Base-by-base conservation (phyloP, 2,113 vertebrate species). In the Datnioides undecimradiatus region DNA sequence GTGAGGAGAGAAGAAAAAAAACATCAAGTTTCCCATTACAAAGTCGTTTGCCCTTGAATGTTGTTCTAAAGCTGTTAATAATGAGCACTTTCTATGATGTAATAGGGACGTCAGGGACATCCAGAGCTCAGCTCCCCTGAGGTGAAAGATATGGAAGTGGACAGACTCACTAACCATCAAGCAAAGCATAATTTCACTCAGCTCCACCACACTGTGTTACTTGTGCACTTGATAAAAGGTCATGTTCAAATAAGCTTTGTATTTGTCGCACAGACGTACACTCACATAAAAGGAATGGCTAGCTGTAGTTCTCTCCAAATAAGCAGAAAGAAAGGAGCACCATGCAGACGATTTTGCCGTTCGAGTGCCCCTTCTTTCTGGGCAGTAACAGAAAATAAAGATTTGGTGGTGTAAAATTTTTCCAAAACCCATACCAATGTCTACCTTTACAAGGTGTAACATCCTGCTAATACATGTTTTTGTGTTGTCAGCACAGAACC, bases 51-150 rank as follows among this genome's bases (percentile, higher is more conserved):
- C 69, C 78, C 81, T 82, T 81, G 79, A 92, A 92, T 90, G 87
- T 91, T 93, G 82, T 92, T 92, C 75, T 82, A 86, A 90, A 83
- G 75, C 83, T 80, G 73, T 87, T 92, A 91, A 90, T 90, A 93
- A 90, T 73, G 76, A 78, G 69, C 79, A 72, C 67, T 85, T 90
- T 92, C 90, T 86, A 87, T 92, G 91, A 92, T 91, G 88, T 90
- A 88, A 90, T 77, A 74, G 70, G 55, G 82, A 90, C 60, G 29
- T 80, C 74, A 73, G 67, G 85, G 80, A 89, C 76, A 73, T 70
- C 70, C 57, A 59, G 58, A 46, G 88, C 79, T 76, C 71, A 69
- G 85, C 87, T 76, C 80, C 90, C 82, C 88, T 14, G 68, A 82
- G 90, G 91, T 84, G 76, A 88, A 72, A 87, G 82, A 87, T 81